Evolutionary conservation across 1,140 invertebrate genomes (phyloP).

Genomic region (Hermatobates lingyangjiaoensis): DNA sequence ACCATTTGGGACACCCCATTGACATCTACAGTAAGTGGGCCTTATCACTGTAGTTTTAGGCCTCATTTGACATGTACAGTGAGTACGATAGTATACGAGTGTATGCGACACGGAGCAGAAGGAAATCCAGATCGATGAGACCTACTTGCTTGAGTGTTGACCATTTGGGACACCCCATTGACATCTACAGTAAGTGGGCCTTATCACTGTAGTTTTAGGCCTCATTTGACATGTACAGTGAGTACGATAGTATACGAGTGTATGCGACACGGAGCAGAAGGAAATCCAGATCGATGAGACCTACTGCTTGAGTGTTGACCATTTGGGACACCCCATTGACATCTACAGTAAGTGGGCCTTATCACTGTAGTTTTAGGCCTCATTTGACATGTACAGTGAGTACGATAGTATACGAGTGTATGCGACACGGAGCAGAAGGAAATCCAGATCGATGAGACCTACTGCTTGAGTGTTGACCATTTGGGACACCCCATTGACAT

Average conservation of each 20-base stretch:
- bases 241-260: no score
- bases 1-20: slow-evolving; percentile 77
- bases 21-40: slow-evolving; percentile 69
- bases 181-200: slow-evolving; percentile 65
- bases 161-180: slow-evolving; percentile 75
- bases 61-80: no score
- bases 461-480: slow-evolving; percentile 89
- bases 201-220: no score
- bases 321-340: slow-evolving; percentile 77
- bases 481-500: slow-evolving; percentile 81
- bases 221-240: no score
- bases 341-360: slow-evolving; percentile 63
- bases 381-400: no score
- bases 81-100: no score
- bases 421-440: slow-evolving; percentile 87
- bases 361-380: no score
- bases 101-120: slow-evolving; percentile 87
- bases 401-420: no score
- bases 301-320: slow-evolving; percentile 88
- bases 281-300: slow-evolving; percentile 84
- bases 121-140: slow-evolving; percentile 80
- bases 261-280: slow-evolving; percentile 84
- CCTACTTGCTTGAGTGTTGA: slow-evolving; percentile 91
- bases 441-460: slow-evolving; percentile 81
- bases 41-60: no score